A percentile compares a stretch with the other conserved stretches of the same genome.
Evolutionary conservation across 2,888 invertebrate species (phyloP).

Genomic region (Anarsia innoxiella): DNA sequence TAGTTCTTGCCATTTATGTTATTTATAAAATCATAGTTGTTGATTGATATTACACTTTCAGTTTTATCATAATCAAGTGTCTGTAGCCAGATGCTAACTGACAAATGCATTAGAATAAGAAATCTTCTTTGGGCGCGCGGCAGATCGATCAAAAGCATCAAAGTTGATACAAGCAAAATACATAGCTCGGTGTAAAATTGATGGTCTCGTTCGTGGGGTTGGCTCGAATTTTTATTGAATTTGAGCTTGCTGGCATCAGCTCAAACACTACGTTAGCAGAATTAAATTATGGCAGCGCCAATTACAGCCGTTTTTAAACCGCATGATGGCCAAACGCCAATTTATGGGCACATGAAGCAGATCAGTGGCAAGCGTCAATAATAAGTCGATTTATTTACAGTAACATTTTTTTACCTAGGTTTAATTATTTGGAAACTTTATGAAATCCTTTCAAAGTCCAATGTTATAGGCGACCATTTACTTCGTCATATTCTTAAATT

Average conservation of each 20-base stretch:
- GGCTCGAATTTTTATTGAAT: conserved; percentile 60
- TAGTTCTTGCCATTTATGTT: no score
- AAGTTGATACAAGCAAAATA: conserved; percentile 6
- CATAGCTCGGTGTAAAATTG: conserved; percentile 10
- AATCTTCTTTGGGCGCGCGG: conserved; percentile 1
- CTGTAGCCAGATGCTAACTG: no score
- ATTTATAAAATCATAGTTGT: no score
- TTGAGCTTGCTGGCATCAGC: conserved; percentile 57
- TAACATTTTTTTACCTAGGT: no score
- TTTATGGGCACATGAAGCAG: conserved; percentile 46
- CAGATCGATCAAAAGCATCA: not conserved
- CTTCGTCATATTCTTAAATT: no score
- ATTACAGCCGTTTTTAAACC: conserved; percentile 67
- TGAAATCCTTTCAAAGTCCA: no score
- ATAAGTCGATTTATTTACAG: no score
- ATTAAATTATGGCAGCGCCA: conserved; percentile 67
- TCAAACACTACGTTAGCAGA: conserved; percentile 67
- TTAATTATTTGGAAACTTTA: no score
- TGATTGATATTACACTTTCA: no score
- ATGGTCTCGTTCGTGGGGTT: conserved; percentile 17
- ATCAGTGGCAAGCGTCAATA: conserved; percentile 15
- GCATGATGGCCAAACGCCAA: conserved; percentile 61
- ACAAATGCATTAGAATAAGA: conserved; percentile 2
- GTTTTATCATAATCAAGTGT: no score
- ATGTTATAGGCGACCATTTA: no score